Conservation (phyloP, 1,140 invertebrate species). For the Daktulosphaira vitifoliae region DNA sequence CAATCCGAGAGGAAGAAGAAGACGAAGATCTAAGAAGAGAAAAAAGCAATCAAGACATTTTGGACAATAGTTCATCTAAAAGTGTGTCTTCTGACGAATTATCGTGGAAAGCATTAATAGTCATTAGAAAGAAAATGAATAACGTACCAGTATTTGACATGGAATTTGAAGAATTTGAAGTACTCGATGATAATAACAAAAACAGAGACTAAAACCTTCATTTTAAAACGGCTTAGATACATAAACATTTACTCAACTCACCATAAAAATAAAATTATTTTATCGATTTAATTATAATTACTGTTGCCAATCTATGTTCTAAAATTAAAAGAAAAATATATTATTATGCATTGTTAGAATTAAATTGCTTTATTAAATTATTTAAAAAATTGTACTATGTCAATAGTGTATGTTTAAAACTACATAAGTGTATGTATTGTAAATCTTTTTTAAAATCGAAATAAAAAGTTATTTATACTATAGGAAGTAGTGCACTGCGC, state of each 20-base stretch:
- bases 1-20: slow-evolving; percentile 37
- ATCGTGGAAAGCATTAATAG: slow-evolving; percentile 42
- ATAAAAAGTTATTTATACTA: too few species aligned
- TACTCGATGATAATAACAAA: slow-evolving; percentile 41
- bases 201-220: neutral
- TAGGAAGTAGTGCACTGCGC: too few species aligned
- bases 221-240: too few species aligned
- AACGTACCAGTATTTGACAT: slow-evolving; percentile 61
- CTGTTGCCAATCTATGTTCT: neutral
- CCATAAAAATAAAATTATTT: neutral
- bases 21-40: slow-evolving; percentile 39
- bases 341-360: too few species aligned
- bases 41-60: slow-evolving; percentile 45
- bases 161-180: slow-evolving; percentile 73
- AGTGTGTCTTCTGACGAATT: slow-evolving; percentile 40
- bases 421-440: too few species aligned
- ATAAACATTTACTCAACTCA: neutral
- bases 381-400: too few species aligned
- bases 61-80: slow-evolving; percentile 41
- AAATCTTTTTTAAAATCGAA: too few species aligned
- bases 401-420: too few species aligned
- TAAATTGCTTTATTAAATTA: too few species aligned
- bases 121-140: neutral
- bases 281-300: neutral
- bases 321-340: too few species aligned